These are phyloP conservation scores for Aproaerema taeniolella DNA, from an alignment of 2,888 invertebrate species.

Conservation along the genomic window DNA sequence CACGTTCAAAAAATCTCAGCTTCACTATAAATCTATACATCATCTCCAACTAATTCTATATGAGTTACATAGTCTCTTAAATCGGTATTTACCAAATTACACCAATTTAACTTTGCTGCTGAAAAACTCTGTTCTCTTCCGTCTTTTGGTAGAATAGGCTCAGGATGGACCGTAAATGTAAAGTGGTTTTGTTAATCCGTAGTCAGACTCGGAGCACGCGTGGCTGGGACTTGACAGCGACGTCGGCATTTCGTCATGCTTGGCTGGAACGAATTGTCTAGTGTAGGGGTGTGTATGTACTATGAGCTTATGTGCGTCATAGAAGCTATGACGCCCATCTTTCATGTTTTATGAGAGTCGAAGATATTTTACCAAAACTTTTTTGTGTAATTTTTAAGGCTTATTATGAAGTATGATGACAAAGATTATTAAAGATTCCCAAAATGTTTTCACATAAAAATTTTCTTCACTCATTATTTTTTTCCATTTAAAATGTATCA, in stretches of 20 bases:
- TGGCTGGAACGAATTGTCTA: slow-evolving; percentile 68
- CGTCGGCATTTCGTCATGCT: slow-evolving; percentile 62
- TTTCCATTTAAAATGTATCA: no score
- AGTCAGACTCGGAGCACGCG: slow-evolving; percentile 47
- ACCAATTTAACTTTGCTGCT: slow-evolving; percentile 2
- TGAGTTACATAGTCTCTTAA: slow-evolving; percentile 30
- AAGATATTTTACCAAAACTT: no score
- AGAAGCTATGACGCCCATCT: no score
- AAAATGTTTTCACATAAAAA: neutral
- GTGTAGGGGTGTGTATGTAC: slow-evolving; percentile 39
- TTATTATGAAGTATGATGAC: no score
- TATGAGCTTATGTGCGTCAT: slow-evolving; percentile 19
- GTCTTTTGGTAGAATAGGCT: no score
- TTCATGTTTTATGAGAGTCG: no score
- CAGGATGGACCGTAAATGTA: no score
- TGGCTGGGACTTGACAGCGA: slow-evolving; percentile 60
- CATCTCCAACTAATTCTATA: slow-evolving; percentile 41
- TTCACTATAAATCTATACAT: slow-evolving; percentile 46
- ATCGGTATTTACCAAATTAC: slow-evolving; percentile 25
- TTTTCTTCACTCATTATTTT: no score
- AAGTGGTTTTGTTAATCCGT: slow-evolving; percentile 34
- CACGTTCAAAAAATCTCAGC: slow-evolving; percentile 29
- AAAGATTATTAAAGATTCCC: neutral
- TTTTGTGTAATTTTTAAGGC: no score
- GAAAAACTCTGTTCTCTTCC: neutral